Base-by-base conservation (phyloP, 2,113 vertebrate species). In the Amblyopsis rosae region DNA sequence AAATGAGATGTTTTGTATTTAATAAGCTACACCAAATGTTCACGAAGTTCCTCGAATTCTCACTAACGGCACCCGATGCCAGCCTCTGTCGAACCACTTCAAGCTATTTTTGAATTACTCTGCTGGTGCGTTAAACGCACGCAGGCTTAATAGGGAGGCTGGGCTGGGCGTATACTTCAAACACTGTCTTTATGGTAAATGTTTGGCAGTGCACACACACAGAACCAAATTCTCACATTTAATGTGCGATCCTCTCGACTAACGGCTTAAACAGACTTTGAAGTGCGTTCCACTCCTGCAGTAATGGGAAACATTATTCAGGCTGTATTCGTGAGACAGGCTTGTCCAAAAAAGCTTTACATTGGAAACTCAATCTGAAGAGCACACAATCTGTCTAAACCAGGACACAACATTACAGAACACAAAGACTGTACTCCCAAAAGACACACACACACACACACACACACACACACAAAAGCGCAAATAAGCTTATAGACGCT, bases 281-380 rank as follows among this genome's bases (percentile, higher is more conserved):
- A 92, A 89, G 88, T 84, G 76, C 33, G 68, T 75, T 76, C 80
- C 86, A 67, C 76, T 82, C 67, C 13, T 69, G 82, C 76, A 72
- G 85, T 91, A 92, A 88, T 85, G 83, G 81, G 77, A 79, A 88
- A 85, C 87, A 83, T 91, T 89, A 90, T 92, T 89, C 86, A 77
- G 82, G 62, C 86, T 64, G 75, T 81, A 79, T 89, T 88, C 86
- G 85, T 49, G 1, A 64, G 73, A 60, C 68, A 19, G 57, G 70
- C 67, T 70, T 74, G 75, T 85, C 85, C 88, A 88, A 87, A 86
- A 77, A 77, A 60, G 68, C 77, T 90, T 83, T 69, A 82, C 75
- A 45, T 80, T 75, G 76, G 82, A 88, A 91, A 88, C 69, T 82
- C 75, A 76, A 82, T 88, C 82, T 83, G 70, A 82, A 79, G 67